These are phyloP conservation scores for Onychomys leucogaster DNA, from an alignment of 2,797 vertebrate genomes.

Conservation along the genomic window DNA sequence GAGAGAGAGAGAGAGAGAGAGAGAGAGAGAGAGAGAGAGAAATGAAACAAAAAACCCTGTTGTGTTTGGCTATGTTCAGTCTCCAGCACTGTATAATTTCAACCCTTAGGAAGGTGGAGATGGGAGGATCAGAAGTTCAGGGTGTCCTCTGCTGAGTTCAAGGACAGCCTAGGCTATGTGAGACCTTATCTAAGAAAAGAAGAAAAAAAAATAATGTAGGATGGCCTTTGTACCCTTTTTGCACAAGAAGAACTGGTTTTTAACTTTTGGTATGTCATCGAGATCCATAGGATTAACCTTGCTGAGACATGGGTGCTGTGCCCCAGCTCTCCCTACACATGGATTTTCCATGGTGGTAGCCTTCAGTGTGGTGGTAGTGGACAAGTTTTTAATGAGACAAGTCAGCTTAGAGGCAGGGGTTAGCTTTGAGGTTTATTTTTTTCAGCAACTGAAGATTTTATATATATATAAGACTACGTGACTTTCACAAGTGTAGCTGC, in stretches of 20 bases:
- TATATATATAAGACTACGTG: no score
- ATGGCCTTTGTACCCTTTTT: background rate
- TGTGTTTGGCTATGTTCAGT: background rate
- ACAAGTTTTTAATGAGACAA: background rate
- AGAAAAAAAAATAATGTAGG: background rate
- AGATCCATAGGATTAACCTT: background rate
- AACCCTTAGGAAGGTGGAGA: background rate
- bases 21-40: no score
- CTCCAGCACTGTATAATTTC: background rate
- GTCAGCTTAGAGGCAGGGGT: background rate
- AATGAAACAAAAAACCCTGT: background rate
- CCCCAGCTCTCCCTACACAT: background rate
- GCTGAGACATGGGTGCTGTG: background rate
- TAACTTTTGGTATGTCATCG: background rate
- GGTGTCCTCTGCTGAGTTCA: background rate
- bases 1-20: no score
- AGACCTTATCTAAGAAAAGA: background rate
- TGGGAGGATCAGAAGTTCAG: background rate
- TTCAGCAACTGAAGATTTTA: conserved; percentile 1
- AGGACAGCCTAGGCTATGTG: background rate
- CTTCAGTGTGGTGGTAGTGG: background rate
- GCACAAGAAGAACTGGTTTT: background rate
- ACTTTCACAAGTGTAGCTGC: background rate
- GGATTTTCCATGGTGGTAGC: background rate
- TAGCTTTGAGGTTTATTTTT: conserved; percentile 17